Base-by-base conservation (phyloP, 2,797 vertebrate genomes). In the Sebastes itinus region DNA sequence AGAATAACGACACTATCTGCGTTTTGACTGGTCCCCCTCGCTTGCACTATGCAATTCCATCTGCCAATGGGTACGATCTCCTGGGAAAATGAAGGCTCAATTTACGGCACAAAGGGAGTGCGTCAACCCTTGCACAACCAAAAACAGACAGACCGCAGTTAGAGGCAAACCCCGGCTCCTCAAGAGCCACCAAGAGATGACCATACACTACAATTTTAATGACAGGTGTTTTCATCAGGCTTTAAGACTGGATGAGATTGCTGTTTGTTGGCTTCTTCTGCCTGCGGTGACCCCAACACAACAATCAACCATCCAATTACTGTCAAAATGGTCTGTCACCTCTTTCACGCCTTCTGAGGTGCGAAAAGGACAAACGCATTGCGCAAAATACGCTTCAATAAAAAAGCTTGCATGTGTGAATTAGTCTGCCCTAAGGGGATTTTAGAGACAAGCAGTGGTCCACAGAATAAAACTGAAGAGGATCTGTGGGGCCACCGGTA, bases 291-390 rank as follows among this genome's bases (percentile, higher is more conserved):
- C 35, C 68, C 64, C 8, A 66, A 3, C 64, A 81, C 69, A 67
- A 80, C 75, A 87, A 88, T 86, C 87, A 88, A 64, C 56, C 28
- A 23, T 85, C 86, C 82, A 92, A 86, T 91, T 89, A 92, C 84
- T 91, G 89, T 92, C 87, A 89, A 71, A 84, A 54, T 46, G 30
- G 83, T 92, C 82, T 93, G 76, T 79, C 88, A 85, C 91, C 83
- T 91, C 81, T 16, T 25, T 76, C 83, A 33, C 66, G 64, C 52
- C 65, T 16, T 75, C 20, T 35, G 68, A 83, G 46, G 85, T 80
- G 86, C 61, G 78, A 93, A 90, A 85, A 87, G 75, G 75, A 87
- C 61, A 85, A 85, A 84, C 27, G 20, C 30, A 56, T 76, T 30
- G 5, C 0, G n/a, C 74, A 88, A 76, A 87, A 80, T 54, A 56